A percentile compares a stretch with the other conserved stretches of the same genome.
These are phyloP conservation scores for Camponotus floridanus DNA, from an alignment of 1,140 invertebrate species.

Conservation along the genomic window DNA sequence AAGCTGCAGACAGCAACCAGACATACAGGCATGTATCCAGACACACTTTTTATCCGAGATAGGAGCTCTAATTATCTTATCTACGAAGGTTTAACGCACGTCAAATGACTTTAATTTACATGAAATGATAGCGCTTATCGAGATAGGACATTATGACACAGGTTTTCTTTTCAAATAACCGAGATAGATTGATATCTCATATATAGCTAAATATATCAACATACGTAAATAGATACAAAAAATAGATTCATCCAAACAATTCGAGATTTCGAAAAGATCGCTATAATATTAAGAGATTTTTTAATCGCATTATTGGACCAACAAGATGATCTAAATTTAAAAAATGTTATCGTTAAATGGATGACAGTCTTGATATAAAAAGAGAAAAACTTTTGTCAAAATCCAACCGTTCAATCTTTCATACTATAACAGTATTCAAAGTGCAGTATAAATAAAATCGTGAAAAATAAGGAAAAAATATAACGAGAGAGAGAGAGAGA, in stretches of 20 bases:
- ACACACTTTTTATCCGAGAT: neutral
- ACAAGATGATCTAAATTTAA: neutral
- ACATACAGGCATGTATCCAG: neutral
- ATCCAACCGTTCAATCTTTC: neutral
- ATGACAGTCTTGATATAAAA: neutral
- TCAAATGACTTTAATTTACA: constrained; percentile 2
- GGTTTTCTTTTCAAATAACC: neutral
- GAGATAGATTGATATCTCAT: neutral
- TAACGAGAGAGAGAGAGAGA: too few species aligned
- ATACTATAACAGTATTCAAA: neutral
- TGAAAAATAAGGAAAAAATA: neutral
- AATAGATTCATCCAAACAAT: neutral
- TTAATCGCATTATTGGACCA: too few species aligned
- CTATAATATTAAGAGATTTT: neutral
- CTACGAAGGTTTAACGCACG: constrained; percentile 8
- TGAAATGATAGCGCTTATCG: constrained; percentile 3
- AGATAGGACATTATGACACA: neutral
- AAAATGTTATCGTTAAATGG: neutral
- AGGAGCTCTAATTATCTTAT: constrained; percentile 28
- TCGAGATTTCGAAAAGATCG: neutral
- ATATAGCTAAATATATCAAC: neutral
- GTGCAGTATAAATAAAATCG: neutral
- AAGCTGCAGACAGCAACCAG: constrained; percentile 20
- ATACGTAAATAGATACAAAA: neutral
- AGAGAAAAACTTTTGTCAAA: neutral